Conservation (phyloP, 2,113 vertebrate genomes). For the Sturnus vulgaris region DNA sequence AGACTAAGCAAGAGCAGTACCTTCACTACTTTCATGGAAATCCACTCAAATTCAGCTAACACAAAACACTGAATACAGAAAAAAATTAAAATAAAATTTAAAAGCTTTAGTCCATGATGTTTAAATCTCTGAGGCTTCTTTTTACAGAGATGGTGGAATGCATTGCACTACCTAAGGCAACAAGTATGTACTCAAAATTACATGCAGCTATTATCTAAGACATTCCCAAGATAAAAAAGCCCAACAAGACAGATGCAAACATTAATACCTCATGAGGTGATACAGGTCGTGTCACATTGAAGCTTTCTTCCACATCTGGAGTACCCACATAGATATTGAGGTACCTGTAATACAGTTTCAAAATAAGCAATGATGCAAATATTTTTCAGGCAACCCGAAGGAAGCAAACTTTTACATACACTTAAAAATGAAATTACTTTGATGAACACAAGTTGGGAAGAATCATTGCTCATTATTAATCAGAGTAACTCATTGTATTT, state of each 20-base stretch:
- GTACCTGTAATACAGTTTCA: conserved; percentile 78
- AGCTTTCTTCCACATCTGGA: conserved; percentile 98
- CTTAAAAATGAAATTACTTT: not conserved
- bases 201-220: not conserved
- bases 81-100: not conserved
- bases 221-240: not conserved
- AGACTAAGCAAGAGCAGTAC: not conserved
- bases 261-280: conserved; percentile 91
- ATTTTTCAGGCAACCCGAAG: not conserved
- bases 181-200: accelerated
- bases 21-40: not conserved
- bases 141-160: not conserved
- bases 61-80: not conserved
- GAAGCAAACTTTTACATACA: not conserved
- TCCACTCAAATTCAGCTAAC: not conserved
- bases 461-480: no score
- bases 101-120: not conserved
- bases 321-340: conserved; percentile 96
- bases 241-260: not conserved
- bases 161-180: not conserved
- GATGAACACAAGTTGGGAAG: not conserved
- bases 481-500: not conserved
- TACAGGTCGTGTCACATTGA: conserved; percentile 94
- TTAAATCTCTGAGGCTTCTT: not conserved
- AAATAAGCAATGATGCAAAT: not conserved